A percentile compares a stretch with the other conserved stretches of the same genome.
Evolutionary conservation across 2,797 vertebrate genomes (phyloP).

Genomic region (Artibeus lituratus): DNA sequence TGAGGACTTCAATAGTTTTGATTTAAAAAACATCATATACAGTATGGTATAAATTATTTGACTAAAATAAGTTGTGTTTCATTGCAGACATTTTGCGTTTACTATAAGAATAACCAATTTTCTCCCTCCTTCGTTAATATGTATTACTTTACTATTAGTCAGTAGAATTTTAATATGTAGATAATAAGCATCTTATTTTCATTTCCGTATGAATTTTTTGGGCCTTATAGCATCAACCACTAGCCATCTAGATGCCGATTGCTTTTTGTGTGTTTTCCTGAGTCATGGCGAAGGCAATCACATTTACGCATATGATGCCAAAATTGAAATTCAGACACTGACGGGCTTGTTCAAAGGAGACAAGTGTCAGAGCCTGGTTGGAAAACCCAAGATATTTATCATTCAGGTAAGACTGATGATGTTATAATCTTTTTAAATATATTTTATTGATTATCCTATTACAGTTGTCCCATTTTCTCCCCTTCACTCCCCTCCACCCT

Average conservation of each 20-base stretch:
- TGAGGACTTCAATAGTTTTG: not conserved
- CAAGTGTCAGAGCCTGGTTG: conserved; percentile 90
- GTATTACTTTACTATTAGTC: not conserved
- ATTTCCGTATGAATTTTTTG: not conserved
- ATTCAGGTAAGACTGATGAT: conserved; percentile 88
- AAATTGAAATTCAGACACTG: conserved; percentile 87
- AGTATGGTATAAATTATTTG: not conserved
- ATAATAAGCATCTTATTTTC: not conserved
- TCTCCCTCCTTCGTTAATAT: not conserved
- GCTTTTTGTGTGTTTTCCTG: conserved; percentile 93
- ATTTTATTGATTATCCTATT: too few relatives aligned
- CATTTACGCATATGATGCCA: conserved; percentile 86
- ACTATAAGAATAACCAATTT: not conserved
- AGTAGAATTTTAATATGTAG: not conserved
- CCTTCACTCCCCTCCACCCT: too few relatives aligned
- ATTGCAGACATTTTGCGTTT: not conserved
- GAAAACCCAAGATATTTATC: conserved; percentile 98
- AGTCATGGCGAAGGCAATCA: conserved; percentile 93
- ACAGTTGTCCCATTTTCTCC: too few relatives aligned
- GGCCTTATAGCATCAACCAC: conserved; percentile 83
- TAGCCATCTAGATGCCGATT: conserved; percentile 90
- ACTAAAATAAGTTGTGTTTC: not conserved
- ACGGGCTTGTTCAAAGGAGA: conserved; percentile 92
- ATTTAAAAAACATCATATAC: not conserved
- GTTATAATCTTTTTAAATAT: not conserved